Percentiles rank a stretch among this genome's conserved stretches.
Evolutionary conservation across 2,888 invertebrate genomes (phyloP).

Genomic region (Pachliopta kotzebuea): DNA sequence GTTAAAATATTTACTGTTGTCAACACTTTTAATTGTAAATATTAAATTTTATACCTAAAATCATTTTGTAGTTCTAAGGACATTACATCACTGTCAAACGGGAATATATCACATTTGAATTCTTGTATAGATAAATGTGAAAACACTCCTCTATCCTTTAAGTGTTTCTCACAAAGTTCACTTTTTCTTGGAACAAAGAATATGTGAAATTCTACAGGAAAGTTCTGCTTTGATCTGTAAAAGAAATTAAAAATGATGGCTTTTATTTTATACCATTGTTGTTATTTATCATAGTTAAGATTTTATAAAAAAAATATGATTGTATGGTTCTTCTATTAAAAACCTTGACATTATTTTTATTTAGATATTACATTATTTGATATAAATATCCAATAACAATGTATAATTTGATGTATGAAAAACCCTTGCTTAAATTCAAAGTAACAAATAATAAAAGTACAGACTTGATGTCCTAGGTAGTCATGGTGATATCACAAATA

Average conservation of each 20-base stretch:
- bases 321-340: background rate
- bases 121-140: constrained; percentile 90
- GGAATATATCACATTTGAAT: constrained; percentile 93
- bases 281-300: no score
- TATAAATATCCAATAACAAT: no score
- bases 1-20: no score
- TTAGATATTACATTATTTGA: background rate
- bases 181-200: constrained; percentile 94
- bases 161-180: constrained; percentile 91
- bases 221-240: constrained; percentile 56
- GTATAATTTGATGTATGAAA: no score
- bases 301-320: no score
- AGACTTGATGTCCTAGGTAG: no score
- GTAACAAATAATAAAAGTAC: no score
- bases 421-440: no score
- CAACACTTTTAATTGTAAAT: background rate
- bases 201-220: constrained; percentile 88
- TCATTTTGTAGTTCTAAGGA: constrained; percentile 93
- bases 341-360: background rate
- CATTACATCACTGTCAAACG: constrained; percentile 94
- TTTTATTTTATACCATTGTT: background rate
- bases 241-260: constrained; percentile 8
- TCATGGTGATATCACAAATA: no score
- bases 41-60: constrained; percentile 79
- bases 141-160: constrained; percentile 90